Base-by-base conservation (phyloP, 1,140 invertebrate genomes). In the Pachypeltis micranthus region DNA sequence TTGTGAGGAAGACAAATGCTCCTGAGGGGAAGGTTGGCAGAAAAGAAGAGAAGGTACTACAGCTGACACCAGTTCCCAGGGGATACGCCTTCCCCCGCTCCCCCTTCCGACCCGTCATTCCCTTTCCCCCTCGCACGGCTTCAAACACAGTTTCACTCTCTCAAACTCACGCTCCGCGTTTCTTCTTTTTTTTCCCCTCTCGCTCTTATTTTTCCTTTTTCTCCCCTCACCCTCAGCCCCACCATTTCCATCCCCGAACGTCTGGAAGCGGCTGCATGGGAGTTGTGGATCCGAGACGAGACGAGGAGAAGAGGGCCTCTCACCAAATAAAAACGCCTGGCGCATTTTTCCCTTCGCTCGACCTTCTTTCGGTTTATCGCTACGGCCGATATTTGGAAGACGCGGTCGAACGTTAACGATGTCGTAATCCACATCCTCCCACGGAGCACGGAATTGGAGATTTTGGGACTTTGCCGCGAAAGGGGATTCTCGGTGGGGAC, bases 1-100 rank as follows among this genome's bases (percentile, higher is more conserved):
- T 59, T 51, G 34, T 67, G 67, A 67, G 59, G 67, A 67, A 67
- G 67, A 67, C 63, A 60, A 66, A 67, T 67, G 67, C 60, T 61
- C 64, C 59, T 44, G 54, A 29, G 59, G 58, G 57, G 26, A 56
- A 24, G 26, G 44, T 19, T 63, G 47, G 66, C 62, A 66, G 62
- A 63, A 63, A 63, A 55, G 27, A 63, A 63, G 28, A 63, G 56
- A 44, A 63, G 57, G 44, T 62, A 21, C 61, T 62, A 51, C 61
- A 62, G 44, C 44, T 59, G 57, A 59, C 57, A 59, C 57, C 31
- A 59, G 57, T 59, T 59, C 57, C 57, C 57, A 59, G n/a, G 57
- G 29, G 57, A 59, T 59, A 16, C 25, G 57, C 26, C 57, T 31
- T 28, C 57, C 31, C 57, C 28, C 28, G 1, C 54, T 56, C 54